A percentile compares a stretch with the other conserved stretches of the same genome.
Evolutionary conservation across 1,140 invertebrate genomes (phyloP).

Genomic region (Zaprionus taronus): DNA sequence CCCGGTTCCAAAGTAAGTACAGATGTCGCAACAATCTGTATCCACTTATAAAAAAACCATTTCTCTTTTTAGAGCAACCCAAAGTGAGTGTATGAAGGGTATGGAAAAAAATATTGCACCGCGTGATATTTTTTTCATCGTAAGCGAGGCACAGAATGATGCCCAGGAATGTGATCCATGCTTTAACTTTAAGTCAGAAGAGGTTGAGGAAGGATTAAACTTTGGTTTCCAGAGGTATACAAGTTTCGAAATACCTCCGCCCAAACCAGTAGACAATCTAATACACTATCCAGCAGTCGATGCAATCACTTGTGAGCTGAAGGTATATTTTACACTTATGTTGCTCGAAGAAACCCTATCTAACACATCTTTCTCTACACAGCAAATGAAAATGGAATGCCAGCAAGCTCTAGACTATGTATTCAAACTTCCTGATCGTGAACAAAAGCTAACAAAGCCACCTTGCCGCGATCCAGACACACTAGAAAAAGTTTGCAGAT

Average conservation of each 20-base stretch:
- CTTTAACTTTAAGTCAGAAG: slow-evolving; percentile 19
- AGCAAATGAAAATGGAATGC: slow-evolving; percentile 64
- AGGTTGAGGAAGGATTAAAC: slow-evolving; percentile 40
- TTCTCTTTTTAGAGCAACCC: not conserved
- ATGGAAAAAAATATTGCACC: slow-evolving; percentile 58
- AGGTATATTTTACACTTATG: slow-evolving; percentile 22
- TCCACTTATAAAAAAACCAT: not conserved
- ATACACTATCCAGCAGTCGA: slow-evolving; percentile 30
- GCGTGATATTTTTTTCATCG: slow-evolving; percentile 56
- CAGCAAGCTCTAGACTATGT: slow-evolving; percentile 9
- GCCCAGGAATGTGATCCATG: slow-evolving; percentile 47
- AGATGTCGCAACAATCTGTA: not conserved
- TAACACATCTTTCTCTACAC: too few relatives aligned
- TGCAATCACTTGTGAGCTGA: slow-evolving; percentile 57
- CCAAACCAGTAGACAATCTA: slow-evolving; percentile 30
- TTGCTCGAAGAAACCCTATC: not conserved
- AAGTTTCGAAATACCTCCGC: slow-evolving; percentile 9
- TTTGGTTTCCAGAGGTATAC: slow-evolving; percentile 49
- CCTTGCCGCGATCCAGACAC: slow-evolving; percentile 5
- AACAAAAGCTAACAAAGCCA: not conserved
- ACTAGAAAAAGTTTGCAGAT: not conserved
- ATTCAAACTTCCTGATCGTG: not conserved
- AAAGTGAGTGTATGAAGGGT: not conserved
- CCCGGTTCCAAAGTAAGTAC: not conserved
- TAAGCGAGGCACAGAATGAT: slow-evolving; percentile 49